These are phyloP conservation scores for Trochalopteron elliotii DNA, from an alignment of 2,113 vertebrate genomes.

Conservation along the genomic window DNA sequence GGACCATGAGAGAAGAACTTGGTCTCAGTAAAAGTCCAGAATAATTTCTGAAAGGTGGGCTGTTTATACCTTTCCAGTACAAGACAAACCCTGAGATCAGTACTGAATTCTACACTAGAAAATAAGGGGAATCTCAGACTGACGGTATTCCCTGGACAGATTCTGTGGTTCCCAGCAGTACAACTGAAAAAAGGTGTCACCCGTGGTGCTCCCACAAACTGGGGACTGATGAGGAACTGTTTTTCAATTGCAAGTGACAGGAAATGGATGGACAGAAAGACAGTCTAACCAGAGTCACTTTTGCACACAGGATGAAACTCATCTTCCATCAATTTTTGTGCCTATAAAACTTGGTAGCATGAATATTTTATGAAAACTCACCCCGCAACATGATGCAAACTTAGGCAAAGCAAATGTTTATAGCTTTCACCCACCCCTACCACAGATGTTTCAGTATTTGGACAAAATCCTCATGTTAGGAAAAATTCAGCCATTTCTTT, in stretches of 20 bases:
- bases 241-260: neutral
- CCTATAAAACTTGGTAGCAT: neutral
- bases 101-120: neutral
- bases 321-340: neutral
- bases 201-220: neutral
- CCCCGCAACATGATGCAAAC: neutral
- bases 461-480: slow-evolving; percentile 55
- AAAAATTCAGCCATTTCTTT: slow-evolving; percentile 62
- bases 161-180: neutral
- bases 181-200: neutral
- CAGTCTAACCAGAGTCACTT: neutral
- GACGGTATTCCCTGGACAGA: no score
- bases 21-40: neutral
- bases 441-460: slow-evolving; percentile 64
- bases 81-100: neutral
- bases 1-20: neutral
- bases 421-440: neutral
- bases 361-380: neutral
- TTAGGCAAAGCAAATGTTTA: slow-evolving; percentile 26
- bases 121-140: neutral
- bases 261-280: neutral
- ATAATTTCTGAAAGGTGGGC: neutral
- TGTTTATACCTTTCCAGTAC: neutral
- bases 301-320: neutral
- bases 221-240: neutral